Percentiles rank a stretch among this genome's conserved stretches.
Conservation (phyloP, 2,888 invertebrate species). For the Rotaria socialis region DNA sequence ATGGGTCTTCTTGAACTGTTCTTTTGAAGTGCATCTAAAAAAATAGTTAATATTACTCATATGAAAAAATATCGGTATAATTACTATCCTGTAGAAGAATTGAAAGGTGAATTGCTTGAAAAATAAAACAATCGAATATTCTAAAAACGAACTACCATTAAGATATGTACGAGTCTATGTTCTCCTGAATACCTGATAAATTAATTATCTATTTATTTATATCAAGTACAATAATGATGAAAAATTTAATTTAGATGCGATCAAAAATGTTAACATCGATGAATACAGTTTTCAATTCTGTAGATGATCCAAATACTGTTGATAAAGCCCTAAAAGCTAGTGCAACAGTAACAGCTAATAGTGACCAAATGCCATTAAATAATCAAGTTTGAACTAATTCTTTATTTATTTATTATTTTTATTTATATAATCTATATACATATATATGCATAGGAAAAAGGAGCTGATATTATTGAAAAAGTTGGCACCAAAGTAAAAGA, state of each 20-base stretch:
- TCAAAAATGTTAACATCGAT: slow-evolving; percentile 49
- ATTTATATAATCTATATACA: not conserved
- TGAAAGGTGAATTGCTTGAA: too few relatives aligned
- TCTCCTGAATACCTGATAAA: too few relatives aligned
- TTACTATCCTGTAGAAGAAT: too few relatives aligned
- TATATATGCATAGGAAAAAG: slow-evolving; percentile 33
- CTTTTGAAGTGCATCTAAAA: too few relatives aligned
- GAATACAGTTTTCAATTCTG: slow-evolving; percentile 48
- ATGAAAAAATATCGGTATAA: too few relatives aligned
- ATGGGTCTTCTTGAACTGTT: too few relatives aligned
- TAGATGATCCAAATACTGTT: slow-evolving; percentile 45
- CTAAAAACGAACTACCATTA: too few relatives aligned
- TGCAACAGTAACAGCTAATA: slow-evolving; percentile 40
- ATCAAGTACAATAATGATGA: not conserved
- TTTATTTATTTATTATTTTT: not conserved
- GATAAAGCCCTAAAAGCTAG: slow-evolving; percentile 40
- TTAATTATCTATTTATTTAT: too few relatives aligned
- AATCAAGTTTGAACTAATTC: slow-evolving; percentile 36
- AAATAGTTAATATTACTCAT: too few relatives aligned
- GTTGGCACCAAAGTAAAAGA: slow-evolving; percentile 22
- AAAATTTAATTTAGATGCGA: slow-evolving; percentile 48
- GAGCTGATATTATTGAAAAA: slow-evolving; percentile 41
- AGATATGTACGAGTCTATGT: too few relatives aligned
- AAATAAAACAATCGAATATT: too few relatives aligned
- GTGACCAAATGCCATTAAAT: slow-evolving; percentile 44